These are phyloP conservation scores for Malthinus flaveolus DNA, from an alignment of 2,888 invertebrate species.

Conservation along the genomic window DNA sequence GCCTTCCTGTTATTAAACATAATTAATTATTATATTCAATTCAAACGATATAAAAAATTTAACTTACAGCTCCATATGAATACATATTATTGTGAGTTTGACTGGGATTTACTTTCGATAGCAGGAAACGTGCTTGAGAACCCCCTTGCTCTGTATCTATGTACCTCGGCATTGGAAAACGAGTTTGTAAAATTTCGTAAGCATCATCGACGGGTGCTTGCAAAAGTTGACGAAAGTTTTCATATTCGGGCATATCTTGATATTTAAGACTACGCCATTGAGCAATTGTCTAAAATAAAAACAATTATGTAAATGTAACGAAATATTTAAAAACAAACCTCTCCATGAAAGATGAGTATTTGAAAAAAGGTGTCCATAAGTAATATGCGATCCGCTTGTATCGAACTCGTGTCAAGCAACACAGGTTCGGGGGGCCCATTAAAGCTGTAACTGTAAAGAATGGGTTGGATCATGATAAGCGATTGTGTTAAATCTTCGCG, in stretches of 20 bases:
- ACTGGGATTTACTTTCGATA: conserved; percentile 99
- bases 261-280: conserved; percentile 96
- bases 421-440: conserved; percentile 98
- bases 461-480: conserved; percentile 99
- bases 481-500: conserved; percentile 97
- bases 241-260: conserved; percentile 96
- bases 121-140: conserved; percentile 96
- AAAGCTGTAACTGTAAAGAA: conserved; percentile 97
- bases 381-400: conserved; percentile 95
- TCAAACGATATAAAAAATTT: conserved; percentile 18
- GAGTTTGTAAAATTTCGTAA: conserved; percentile 90
- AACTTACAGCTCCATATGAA: conserved; percentile 88
- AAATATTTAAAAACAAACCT: conserved; percentile 59
- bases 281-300: conserved; percentile 80
- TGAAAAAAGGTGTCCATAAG: conserved; percentile 99
- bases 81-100: conserved; percentile 99
- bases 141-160: conserved; percentile 99
- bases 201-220: conserved; percentile 97
- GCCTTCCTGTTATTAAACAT: conserved; percentile 71
- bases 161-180: conserved; percentile 98
- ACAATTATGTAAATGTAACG: neutral
- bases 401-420: conserved; percentile 94
- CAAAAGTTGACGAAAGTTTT: conserved; percentile 93
- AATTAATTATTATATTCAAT: conserved; percentile 4
- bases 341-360: conserved; percentile 98